Evolutionary conservation across 2,888 invertebrate genomes (phyloP).

Genomic region (Cryptus viduatorius): DNA sequence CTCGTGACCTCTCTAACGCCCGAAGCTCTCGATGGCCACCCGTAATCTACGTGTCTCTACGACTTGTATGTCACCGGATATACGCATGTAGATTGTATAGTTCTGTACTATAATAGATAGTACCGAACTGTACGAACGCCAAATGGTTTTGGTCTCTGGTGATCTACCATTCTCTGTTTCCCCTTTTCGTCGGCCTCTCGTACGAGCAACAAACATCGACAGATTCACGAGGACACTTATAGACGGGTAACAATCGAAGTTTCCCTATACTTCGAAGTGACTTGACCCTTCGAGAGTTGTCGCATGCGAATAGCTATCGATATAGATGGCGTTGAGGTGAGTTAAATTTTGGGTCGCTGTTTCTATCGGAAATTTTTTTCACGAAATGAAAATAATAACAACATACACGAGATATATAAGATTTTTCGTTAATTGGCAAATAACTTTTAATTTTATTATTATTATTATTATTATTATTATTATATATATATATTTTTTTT

Average conservation of each 20-base stretch:
- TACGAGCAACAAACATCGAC: not conserved
- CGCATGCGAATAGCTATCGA: not conserved
- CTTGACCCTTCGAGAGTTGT: not conserved
- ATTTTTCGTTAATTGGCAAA: constrained; percentile 10
- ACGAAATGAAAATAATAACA: not conserved
- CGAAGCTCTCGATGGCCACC: not conserved
- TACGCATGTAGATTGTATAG: constrained; percentile 41
- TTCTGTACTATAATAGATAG: not conserved
- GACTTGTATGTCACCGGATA: constrained; percentile 48
- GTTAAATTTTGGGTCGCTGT: too few species aligned
- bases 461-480: too few species aligned
- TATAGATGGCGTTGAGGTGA: not conserved
- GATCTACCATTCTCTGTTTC: not conserved
- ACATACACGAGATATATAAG: not conserved
- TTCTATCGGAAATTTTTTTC: too few species aligned
- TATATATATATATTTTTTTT: not conserved
- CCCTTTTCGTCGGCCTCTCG: not conserved
- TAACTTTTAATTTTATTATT: constrained; percentile 53
- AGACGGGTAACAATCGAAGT: constrained; percentile 6
- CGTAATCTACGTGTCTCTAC: constrained; percentile 36
- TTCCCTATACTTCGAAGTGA: not conserved
- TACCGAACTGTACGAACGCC: not conserved
- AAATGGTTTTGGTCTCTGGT: constrained; percentile 2
- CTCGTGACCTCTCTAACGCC: not conserved
- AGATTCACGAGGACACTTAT: not conserved